Evolutionary conservation across 2,888 invertebrate species (phyloP).

Genomic region (Aphidius colemani): DNA sequence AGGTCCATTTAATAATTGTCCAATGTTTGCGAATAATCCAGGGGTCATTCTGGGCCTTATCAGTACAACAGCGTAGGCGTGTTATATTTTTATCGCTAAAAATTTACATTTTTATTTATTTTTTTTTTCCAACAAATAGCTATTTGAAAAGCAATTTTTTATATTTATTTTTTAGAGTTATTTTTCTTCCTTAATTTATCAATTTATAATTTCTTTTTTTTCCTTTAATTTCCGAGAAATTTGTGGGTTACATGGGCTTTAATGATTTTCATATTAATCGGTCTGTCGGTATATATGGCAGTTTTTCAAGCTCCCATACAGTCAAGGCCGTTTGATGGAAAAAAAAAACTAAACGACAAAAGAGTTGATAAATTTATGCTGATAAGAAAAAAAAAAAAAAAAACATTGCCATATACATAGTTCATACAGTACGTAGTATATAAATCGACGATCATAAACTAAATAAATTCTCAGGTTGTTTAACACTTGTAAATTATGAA

Average conservation of each 20-base stretch:
- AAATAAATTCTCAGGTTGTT: not conserved
- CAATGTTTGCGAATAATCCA: conserved; percentile 42
- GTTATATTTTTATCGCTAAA: conserved; percentile 31
- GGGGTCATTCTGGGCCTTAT: conserved; percentile 31
- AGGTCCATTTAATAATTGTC: conserved; percentile 35
- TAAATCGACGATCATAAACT: too few species aligned
- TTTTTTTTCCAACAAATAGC: conserved; percentile 8
- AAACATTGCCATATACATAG: too few species aligned
- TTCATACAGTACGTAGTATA: too few species aligned
- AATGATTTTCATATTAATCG: conserved; percentile 7
- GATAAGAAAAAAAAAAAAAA: too few species aligned
- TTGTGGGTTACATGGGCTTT: conserved; percentile 33
- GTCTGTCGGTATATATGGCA: not conserved
- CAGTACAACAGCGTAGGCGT: conserved; percentile 32
- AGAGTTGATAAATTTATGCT: not conserved
- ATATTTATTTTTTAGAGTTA: conserved; percentile 6
- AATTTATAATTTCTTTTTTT: conserved; percentile 17
- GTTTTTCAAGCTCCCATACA: not conserved
- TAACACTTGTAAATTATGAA: not conserved
- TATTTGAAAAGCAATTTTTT: too few species aligned
- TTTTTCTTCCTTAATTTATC: not conserved
- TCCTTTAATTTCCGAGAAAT: conserved; percentile 29
- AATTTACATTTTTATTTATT: conserved; percentile 41
- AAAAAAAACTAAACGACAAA: not conserved
- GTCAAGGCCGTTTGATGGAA: not conserved